phyloP scores from a whole-genome alignment of 2,888 invertebrate species.

The Cryptops parisi region DNA sequence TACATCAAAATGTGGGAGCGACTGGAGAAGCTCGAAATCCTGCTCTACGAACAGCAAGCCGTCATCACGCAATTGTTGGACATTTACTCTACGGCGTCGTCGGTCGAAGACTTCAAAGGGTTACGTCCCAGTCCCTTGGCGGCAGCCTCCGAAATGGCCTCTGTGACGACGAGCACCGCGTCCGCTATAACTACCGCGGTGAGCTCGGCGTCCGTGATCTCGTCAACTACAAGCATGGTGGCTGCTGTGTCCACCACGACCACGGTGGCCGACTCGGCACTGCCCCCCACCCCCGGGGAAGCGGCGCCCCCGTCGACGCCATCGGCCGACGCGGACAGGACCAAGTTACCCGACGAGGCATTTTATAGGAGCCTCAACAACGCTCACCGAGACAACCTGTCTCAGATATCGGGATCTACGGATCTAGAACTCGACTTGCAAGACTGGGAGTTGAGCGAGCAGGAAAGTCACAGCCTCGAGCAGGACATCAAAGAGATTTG shows the following conservation, averaged over 20 bases:
- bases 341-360: constrained; percentile 60
- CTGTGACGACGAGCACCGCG: not conserved
- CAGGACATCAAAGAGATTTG: constrained; percentile 46
- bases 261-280: constrained; percentile 2
- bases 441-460: constrained; percentile 17
- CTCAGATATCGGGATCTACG: constrained; percentile 21
- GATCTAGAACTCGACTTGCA: constrained; percentile 51
- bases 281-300: constrained; percentile 3
- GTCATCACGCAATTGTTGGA: constrained; percentile 76
- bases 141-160: not conserved
- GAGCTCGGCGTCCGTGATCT: constrained; percentile 13
- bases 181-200: not conserved
- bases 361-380: constrained; percentile 77
- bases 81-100: constrained; percentile 43
- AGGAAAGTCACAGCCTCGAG: constrained; percentile 14
- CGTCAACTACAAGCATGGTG: constrained; percentile 2
- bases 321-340: constrained; percentile 10
- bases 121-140: not conserved
- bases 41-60: constrained; percentile 74
- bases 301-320: constrained; percentile 4
- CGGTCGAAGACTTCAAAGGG: constrained; percentile 2
- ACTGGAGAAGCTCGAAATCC: constrained; percentile 69
- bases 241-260: constrained; percentile 37
- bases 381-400: constrained; percentile 53
- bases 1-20: constrained; percentile 90